Evolutionary conservation across 2,888 invertebrate species (phyloP).

Genomic region (Graphium colonna): DNA sequence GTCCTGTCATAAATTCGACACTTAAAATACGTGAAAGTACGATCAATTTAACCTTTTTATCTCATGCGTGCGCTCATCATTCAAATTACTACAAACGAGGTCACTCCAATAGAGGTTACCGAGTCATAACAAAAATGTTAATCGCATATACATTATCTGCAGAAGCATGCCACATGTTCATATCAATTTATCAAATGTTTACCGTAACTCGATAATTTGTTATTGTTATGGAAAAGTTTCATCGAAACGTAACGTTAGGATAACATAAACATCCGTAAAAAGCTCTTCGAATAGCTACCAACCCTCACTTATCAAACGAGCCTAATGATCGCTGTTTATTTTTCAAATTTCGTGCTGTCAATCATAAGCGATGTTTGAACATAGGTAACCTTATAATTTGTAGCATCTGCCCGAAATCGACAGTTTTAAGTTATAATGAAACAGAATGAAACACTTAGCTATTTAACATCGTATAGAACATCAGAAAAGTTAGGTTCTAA

Average conservation of each 20-base stretch:
- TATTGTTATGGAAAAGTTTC: conserved; percentile 20
- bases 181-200: conserved; percentile 20
- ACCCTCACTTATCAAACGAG: conserved; percentile 6
- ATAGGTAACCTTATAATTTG: too few relatives aligned
- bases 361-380: too few relatives aligned
- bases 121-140: conserved; percentile 16
- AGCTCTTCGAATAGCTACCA: conserved; percentile 13
- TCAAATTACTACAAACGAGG: conserved; percentile 12
- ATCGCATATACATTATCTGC: conserved; percentile 13
- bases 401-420: too few relatives aligned
- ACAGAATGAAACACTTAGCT: background rate
- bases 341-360: conserved; percentile 20
- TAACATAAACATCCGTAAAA: conserved; percentile 24
- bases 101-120: conserved; percentile 15
- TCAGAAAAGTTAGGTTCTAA: too few relatives aligned
- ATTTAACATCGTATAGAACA: too few relatives aligned
- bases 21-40: background rate
- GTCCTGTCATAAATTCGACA: too few relatives aligned
- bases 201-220: conserved; percentile 17
- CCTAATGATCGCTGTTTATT: background rate
- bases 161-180: conserved; percentile 19
- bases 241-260: conserved; percentile 13
- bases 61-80: background rate
- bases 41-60: background rate
- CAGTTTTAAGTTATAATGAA: background rate